Percentiles rank a stretch among this genome's conserved stretches.
These are phyloP conservation scores for Vultur gryphus DNA, from an alignment of 2,797 vertebrate genomes.

Conservation along the genomic window DNA sequence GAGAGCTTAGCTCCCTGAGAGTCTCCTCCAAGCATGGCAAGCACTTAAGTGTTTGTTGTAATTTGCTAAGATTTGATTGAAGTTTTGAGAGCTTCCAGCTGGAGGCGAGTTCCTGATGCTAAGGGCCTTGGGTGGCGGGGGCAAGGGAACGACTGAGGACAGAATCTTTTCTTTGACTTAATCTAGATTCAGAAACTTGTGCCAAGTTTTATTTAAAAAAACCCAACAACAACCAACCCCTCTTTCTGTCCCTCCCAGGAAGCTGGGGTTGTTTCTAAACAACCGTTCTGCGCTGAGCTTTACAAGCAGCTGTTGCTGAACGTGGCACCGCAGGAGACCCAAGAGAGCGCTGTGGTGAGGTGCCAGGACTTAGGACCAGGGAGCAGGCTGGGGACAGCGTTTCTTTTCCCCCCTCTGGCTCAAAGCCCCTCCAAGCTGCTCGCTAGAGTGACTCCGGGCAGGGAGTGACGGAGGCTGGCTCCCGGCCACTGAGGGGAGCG, in stretches of 20 bases:
- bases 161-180: background rate
- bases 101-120: background rate
- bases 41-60: background rate
- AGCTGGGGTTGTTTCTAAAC: background rate
- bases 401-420: background rate
- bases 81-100: constrained; percentile 37
- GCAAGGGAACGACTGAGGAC: background rate
- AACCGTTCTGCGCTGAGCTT: background rate
- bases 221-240: background rate
- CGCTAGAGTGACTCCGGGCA: accelerated
- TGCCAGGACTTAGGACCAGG: background rate
- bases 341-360: background rate
- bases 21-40: background rate
- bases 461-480: background rate
- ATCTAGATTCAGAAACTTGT: background rate
- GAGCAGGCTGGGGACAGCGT: background rate
- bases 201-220: background rate
- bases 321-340: background rate
- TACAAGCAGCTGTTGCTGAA: background rate
- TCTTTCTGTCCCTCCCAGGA: background rate
- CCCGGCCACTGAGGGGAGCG: accelerated
- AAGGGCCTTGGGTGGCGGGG: background rate
- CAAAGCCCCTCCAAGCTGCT: background rate
- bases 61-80: background rate
- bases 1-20: background rate